These are phyloP conservation scores for Dreissena polymorpha DNA, from an alignment of 1,140 invertebrate species.

Conservation along the genomic window DNA sequence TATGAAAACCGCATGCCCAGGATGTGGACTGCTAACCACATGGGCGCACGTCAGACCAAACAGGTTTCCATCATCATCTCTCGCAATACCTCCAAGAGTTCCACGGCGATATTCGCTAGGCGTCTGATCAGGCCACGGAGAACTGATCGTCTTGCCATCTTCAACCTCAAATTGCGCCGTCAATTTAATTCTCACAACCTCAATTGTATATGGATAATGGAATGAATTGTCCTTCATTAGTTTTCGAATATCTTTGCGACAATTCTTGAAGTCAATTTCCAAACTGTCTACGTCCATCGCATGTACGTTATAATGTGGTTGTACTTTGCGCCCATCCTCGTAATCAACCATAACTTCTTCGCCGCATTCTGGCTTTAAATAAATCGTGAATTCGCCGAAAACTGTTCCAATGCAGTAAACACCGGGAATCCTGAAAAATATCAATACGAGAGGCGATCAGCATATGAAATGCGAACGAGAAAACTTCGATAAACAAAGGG, in stretches of 20 bases:
- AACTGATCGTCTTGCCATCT: background rate
- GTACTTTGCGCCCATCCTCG: too few species aligned
- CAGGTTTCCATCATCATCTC: background rate
- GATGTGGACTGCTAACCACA: background rate
- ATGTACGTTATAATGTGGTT: too few species aligned
- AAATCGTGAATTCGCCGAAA: background rate
- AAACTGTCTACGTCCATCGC: too few species aligned
- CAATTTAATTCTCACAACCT: too few species aligned
- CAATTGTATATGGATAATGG: too few species aligned
- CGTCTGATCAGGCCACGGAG: background rate
- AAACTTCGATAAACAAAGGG: too few species aligned
- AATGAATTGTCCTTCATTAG: too few species aligned
- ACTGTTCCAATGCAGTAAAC: background rate
- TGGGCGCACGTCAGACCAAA: slow-evolving; percentile 3
- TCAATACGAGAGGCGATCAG: too few species aligned
- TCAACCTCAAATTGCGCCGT: background rate
- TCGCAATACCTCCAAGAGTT: background rate
- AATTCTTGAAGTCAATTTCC: too few species aligned
- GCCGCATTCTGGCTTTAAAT: background rate
- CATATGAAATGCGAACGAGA: too few species aligned
- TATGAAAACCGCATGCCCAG: background rate
- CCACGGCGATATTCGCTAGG: background rate
- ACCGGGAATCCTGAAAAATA: background rate
- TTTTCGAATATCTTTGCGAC: too few species aligned
- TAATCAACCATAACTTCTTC: background rate